Conservation (phyloP, 2,888 invertebrate species). For the Melitaea athalia region DNA sequence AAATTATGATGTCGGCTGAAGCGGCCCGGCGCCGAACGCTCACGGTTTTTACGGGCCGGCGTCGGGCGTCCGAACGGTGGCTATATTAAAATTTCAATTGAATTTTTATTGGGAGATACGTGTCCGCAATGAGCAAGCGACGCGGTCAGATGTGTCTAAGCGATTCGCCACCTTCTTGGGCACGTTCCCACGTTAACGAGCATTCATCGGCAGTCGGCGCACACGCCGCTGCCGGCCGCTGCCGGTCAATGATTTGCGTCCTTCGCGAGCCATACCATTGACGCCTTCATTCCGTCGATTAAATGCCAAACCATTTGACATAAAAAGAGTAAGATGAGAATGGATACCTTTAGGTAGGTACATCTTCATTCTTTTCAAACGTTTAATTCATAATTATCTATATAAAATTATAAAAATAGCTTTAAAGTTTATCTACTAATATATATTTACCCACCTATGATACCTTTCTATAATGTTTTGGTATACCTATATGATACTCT, state of each 20-base stretch:
- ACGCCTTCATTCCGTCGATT: constrained; percentile 8
- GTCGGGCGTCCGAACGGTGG: constrained; percentile 42
- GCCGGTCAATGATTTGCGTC: constrained; percentile 40
- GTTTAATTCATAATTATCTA: too few relatives aligned
- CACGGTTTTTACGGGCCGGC: constrained; percentile 49
- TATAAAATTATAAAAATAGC: too few relatives aligned
- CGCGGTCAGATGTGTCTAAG: constrained; percentile 29
- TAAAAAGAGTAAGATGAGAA: not conserved
- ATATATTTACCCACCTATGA: too few relatives aligned
- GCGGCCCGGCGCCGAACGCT: constrained; percentile 54
- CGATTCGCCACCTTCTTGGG: constrained; percentile 42
- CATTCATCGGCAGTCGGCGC: constrained; percentile 43
- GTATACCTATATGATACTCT: too few relatives aligned
- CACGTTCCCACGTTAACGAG: constrained; percentile 45
- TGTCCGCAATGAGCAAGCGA: constrained; percentile 46
- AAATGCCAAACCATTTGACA: not conserved
- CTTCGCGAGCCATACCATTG: constrained; percentile 28
- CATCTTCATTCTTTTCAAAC: too few relatives aligned
- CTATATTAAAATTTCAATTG: constrained; percentile 53
- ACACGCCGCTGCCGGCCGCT: constrained; percentile 30
- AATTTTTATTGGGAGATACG: constrained; percentile 53
- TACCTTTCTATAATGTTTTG: too few relatives aligned
- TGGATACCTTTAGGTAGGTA: too few relatives aligned
- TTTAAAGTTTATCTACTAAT: too few relatives aligned
- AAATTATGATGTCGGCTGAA: constrained; percentile 75